Conservation (phyloP, 2,113 vertebrate genomes). For the Pseudonaja textilis region DNA sequence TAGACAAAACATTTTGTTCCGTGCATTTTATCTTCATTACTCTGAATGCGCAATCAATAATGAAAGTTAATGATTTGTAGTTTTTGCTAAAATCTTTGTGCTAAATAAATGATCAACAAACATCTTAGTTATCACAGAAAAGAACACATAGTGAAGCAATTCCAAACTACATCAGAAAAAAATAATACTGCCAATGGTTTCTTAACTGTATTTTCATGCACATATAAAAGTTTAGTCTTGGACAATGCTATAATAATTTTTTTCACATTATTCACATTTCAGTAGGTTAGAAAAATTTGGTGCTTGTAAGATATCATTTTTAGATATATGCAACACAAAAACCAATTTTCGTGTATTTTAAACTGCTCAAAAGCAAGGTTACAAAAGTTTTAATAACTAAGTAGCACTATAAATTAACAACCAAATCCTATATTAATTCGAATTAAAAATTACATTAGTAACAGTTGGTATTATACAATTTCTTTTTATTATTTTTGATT, state of each 20-base stretch:
- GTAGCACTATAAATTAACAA: constrained; percentile 51
- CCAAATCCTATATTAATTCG: constrained; percentile 52
- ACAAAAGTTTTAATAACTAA: constrained; percentile 50
- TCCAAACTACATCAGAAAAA: constrained; percentile 60
- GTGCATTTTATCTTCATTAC: constrained; percentile 72
- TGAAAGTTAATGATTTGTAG: constrained; percentile 71
- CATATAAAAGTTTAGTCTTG: constrained; percentile 11
- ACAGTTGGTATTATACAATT: constrained; percentile 48
- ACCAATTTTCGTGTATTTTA: constrained; percentile 26
- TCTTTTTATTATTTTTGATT: constrained; percentile 41
- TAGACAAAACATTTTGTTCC: constrained; percentile 73
- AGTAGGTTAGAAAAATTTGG: constrained; percentile 22
- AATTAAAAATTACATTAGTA: constrained; percentile 15
- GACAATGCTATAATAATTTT: constrained; percentile 34
- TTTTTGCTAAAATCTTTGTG: constrained; percentile 71
- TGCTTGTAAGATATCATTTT: constrained; percentile 37
- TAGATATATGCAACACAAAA: constrained; percentile 46
- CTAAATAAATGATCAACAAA: constrained; percentile 74
- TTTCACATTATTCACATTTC: constrained; percentile 13
- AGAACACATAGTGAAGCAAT: constrained; percentile 59
- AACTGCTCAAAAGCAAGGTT: constrained; percentile 43
- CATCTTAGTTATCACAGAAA: constrained; percentile 63
- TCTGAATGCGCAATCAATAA: constrained; percentile 67
- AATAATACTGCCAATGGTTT: constrained; percentile 43
- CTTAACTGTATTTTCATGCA: constrained; percentile 36